Conservation (phyloP, 2,888 invertebrate genomes). For the Sthenelais limicola region DNA sequence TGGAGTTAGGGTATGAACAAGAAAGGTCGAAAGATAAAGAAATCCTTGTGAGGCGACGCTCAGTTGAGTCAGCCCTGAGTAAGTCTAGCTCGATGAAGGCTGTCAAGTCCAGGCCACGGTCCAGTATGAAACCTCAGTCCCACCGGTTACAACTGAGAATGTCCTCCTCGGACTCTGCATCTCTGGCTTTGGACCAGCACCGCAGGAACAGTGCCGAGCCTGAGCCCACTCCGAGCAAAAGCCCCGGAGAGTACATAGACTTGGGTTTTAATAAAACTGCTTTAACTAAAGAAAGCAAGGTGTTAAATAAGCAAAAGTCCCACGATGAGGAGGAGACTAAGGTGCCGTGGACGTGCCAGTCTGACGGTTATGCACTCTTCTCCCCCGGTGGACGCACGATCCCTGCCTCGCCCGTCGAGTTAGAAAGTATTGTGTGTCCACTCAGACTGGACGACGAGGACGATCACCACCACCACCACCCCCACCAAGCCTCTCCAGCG, state of each 20-base stretch:
- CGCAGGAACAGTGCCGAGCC: not conserved
- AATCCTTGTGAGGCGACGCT: no score
- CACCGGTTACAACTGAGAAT: conserved; percentile 14
- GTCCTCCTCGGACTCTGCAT: conserved; percentile 6
- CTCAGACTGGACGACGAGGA: conserved; percentile 16
- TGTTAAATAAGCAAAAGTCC: conserved; percentile 3
- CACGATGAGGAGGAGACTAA: not conserved
- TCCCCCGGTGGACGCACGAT: not conserved
- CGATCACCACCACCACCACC: no score
- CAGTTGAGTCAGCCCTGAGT: no score
- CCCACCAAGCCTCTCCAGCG: no score
- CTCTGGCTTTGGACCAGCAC: not conserved
- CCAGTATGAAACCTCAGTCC: conserved; percentile 11
- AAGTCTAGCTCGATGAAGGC: not conserved
- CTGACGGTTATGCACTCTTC: conserved; percentile 34
- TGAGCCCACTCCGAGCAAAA: not conserved
- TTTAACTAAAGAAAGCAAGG: not conserved
- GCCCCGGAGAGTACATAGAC: conserved; percentile 35
- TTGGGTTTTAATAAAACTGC: conserved; percentile 1
- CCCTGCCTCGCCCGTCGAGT: not conserved
- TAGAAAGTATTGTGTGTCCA: conserved; percentile 11
- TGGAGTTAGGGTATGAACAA: conserved; percentile 21
- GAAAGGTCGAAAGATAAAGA: no score
- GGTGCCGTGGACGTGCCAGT: not conserved
- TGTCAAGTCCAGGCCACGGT: not conserved